phyloP scores from a whole-genome alignment of 2,888 invertebrate species.

The Nudaria mundana region DNA sequence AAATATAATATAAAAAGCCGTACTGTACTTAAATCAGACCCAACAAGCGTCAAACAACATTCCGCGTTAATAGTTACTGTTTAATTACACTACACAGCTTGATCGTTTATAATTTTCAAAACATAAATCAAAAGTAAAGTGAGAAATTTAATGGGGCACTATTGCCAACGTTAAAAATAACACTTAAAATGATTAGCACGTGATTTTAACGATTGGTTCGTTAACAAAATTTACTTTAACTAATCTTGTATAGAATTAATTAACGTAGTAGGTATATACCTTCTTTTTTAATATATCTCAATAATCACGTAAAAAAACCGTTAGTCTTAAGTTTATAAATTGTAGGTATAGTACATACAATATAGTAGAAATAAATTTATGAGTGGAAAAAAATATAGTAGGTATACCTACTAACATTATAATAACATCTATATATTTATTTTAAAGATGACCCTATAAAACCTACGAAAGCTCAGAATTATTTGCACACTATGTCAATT shows the following conservation, averaged over 20 bases:
- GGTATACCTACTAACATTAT: too few species aligned
- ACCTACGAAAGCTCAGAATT: too few species aligned
- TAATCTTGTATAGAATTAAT: slow-evolving; percentile 11
- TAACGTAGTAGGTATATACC: too few species aligned
- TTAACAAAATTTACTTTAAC: slow-evolving; percentile 21
- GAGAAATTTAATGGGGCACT: slow-evolving; percentile 4
- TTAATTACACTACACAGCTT: neutral
- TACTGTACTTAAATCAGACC: neutral
- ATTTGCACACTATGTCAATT: too few species aligned
- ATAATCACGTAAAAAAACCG: too few species aligned
- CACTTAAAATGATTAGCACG: slow-evolving; percentile 5
- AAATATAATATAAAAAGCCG: neutral
- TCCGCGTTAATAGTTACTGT: neutral
- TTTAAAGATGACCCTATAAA: too few species aligned
- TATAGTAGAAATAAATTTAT: too few species aligned
- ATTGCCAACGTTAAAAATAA: slow-evolving; percentile 1
- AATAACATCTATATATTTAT: too few species aligned
- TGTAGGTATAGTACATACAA: too few species aligned
- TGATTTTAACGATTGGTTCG: slow-evolving; percentile 7
- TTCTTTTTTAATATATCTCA: too few species aligned
- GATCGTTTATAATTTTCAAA: slow-evolving; percentile 2
- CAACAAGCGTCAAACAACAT: neutral
- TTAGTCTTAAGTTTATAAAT: too few species aligned
- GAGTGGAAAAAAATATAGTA: too few species aligned
- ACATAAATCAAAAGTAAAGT: slow-evolving; percentile 9